phyloP scores from a whole-genome alignment of 2,113 vertebrate genomes.

The Cromileptes altivelis region DNA sequence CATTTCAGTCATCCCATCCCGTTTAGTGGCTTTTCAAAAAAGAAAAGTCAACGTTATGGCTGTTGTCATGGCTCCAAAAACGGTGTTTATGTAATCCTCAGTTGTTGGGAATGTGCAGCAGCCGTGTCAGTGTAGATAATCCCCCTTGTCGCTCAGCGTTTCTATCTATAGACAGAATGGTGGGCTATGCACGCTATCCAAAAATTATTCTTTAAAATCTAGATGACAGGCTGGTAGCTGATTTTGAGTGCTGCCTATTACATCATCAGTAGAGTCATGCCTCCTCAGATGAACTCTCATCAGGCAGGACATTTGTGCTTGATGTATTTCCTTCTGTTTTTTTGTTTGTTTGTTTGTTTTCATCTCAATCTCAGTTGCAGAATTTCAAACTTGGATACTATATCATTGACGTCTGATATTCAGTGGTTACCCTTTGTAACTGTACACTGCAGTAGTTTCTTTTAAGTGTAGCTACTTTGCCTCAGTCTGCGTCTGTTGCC shows the following conservation, averaged over 20 bases:
- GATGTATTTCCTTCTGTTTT: too few relatives aligned
- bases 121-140: constrained; percentile 28
- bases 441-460: background rate
- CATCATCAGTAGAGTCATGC: background rate
- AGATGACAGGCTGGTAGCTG: constrained; percentile 13
- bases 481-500: background rate
- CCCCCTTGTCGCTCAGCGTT: background rate
- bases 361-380: background rate
- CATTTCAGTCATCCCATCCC: constrained; percentile 1
- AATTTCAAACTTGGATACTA: background rate
- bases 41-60: constrained; percentile 21
- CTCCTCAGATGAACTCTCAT: constrained; percentile 10
- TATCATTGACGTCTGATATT: background rate
- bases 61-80: constrained; percentile 28
- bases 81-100: constrained; percentile 43
- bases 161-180: constrained; percentile 44
- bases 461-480: background rate
- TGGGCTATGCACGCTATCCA: constrained; percentile 3
- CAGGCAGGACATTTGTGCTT: background rate
- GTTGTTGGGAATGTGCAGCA: constrained; percentile 32
- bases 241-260: constrained; percentile 1
- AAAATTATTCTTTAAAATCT: constrained; percentile 32
- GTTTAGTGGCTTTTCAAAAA: background rate
- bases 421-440: background rate
- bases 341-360: too few relatives aligned